Base-by-base conservation (phyloP, 1,140 invertebrate genomes). In the Achatina immaculata region DNA sequence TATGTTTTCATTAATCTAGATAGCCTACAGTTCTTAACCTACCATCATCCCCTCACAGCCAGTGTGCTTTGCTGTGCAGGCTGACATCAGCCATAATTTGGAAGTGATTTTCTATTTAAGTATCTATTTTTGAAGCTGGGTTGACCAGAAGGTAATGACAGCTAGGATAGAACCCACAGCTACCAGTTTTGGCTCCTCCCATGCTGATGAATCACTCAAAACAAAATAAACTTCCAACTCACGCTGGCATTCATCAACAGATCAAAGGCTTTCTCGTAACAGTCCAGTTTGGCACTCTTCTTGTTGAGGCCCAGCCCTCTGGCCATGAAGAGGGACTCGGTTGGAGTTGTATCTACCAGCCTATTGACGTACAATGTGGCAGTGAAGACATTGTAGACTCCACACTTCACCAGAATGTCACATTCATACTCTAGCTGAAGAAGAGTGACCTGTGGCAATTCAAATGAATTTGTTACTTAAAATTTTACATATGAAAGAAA, bases 191-290 rank as follows among this genome's bases (percentile, higher is more conserved):
- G n/a, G n/a, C n/a, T n/a, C n/a, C n/a, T n/a, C n/a, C n/a, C n/a
- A n/a, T n/a, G n/a, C n/a, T n/a, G n/a, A n/a, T n/a, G n/a, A n/a
- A n/a, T n/a, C n/a, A n/a, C n/a, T n/a, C n/a, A n/a, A n/a, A n/a
- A n/a, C n/a, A n/a, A n/a, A n/a, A 1, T 14, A 9, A 14, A 55
- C 48, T 55, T 55, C 21, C 21, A 38, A 71, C 68, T 71, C 42
- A 71, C 68, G 42, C 16, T 43, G 24, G 36, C 40, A 3, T 71
- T 38, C 24, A 43, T 6, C 68, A 71, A 71, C 34, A 71, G 40
- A 3, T 71, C n/a, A n/a, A 42, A 71, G 40, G 38, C 68, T 40
- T 71, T 42, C 34, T 71, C 68, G 42, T 71, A 71, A n/a, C 68
- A 71, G 38, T 71, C 68, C 68, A 71, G 4, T 43, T 71, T 71